phyloP scores from a whole-genome alignment of 2,888 invertebrate genomes.

The Meteorus colon region DNA sequence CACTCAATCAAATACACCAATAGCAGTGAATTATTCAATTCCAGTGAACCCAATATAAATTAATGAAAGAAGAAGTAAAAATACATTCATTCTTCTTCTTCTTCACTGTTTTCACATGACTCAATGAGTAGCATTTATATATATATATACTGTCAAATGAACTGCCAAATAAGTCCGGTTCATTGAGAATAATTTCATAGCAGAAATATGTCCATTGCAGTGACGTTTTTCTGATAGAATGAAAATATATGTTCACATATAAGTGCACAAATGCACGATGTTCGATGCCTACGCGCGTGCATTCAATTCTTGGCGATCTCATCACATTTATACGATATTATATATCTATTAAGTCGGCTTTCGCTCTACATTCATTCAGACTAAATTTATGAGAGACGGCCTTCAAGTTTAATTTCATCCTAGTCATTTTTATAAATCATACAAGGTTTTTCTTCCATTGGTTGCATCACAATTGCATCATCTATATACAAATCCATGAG shows the following conservation, averaged over 20 bases:
- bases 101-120: too few relatives aligned
- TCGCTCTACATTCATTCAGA: not conserved
- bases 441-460: not conserved
- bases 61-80: too few relatives aligned
- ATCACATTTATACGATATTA: not conserved
- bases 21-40: too few relatives aligned
- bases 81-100: too few relatives aligned
- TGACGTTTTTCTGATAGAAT: not conserved
- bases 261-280: not conserved
- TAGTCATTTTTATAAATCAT: not conserved
- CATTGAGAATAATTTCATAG: not conserved
- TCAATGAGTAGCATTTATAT: not conserved
- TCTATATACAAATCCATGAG: not conserved
- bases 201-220: not conserved
- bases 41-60: too few relatives aligned
- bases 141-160: not conserved
- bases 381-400: conserved; percentile 9
- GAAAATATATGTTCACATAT: not conserved
- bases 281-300: not conserved
- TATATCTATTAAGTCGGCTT: not conserved
- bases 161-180: not conserved
- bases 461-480: not conserved
- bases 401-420: conserved; percentile 37
- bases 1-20: too few relatives aligned
- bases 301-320: conserved; percentile 13